phyloP scores from a whole-genome alignment of 1,140 invertebrate genomes.

The Lasioglossum baleicum region DNA sequence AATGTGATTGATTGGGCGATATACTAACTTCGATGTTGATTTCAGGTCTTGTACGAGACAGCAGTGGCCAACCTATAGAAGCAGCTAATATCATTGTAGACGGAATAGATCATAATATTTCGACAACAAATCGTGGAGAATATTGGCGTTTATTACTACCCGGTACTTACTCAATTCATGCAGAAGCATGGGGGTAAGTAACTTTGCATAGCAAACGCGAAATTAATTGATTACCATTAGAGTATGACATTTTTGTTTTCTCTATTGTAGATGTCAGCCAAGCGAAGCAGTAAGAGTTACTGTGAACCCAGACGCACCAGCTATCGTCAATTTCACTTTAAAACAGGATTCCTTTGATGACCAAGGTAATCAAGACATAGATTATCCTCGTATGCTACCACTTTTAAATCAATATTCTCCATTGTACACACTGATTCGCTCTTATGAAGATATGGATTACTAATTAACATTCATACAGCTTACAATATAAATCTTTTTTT shows the following conservation, averaged over 20 bases:
- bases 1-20: not conserved
- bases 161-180: slow-evolving; percentile 88
- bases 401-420: slow-evolving; percentile 64
- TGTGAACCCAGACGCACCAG: slow-evolving; percentile 71
- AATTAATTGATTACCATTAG: not conserved
- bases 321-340: slow-evolving; percentile 80
- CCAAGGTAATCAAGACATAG: slow-evolving; percentile 75
- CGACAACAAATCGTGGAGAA: slow-evolving; percentile 88
- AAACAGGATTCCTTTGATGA: slow-evolving; percentile 63
- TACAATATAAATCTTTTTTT: slow-evolving; percentile 28
- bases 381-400: slow-evolving; percentile 69
- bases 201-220: not conserved
- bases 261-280: slow-evolving; percentile 74
- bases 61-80: slow-evolving; percentile 81
- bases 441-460: slow-evolving; percentile 58
- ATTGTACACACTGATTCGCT: slow-evolving; percentile 54
- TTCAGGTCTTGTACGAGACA: slow-evolving; percentile 82
- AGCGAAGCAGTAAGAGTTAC: slow-evolving; percentile 73
- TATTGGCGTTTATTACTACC: slow-evolving; percentile 93
- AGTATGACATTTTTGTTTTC: slow-evolving; percentile 20
- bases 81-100: slow-evolving; percentile 86
- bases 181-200: slow-evolving; percentile 86
- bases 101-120: slow-evolving; percentile 87
- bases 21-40: slow-evolving; percentile 1
- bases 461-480: slow-evolving; percentile 45